Evolutionary conservation across 2,888 invertebrate genomes (phyloP).

Genomic region (Campoletis raptor): DNA sequence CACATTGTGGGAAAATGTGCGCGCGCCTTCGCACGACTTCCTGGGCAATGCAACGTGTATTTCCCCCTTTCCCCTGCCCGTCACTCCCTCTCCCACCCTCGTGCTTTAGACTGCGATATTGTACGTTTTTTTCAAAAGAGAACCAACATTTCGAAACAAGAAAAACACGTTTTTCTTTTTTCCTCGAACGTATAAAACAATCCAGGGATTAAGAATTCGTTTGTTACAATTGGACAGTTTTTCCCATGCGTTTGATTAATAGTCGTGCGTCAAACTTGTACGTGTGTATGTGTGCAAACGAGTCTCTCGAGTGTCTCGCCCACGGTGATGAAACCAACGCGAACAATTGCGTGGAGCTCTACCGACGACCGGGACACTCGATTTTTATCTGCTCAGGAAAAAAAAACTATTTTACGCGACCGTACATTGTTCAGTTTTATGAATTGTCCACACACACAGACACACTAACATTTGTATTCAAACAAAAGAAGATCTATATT

Average conservation of each 20-base stretch:
- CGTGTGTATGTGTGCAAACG: not conserved
- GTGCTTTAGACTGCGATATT: not conserved
- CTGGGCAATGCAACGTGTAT: not conserved
- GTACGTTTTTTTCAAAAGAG: not conserved
- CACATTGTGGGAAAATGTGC: not conserved
- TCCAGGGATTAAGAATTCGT: conserved; percentile 34
- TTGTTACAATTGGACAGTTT: conserved; percentile 26
- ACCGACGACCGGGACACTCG: not conserved
- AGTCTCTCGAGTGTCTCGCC: conserved; percentile 41
- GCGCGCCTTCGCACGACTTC: not conserved
- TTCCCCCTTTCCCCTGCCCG: not conserved
- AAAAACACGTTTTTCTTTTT: conserved; percentile 16
- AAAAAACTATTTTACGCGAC: conserved; percentile 6
- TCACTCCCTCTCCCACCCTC: not conserved
- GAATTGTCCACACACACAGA: not conserved
- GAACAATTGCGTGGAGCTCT: conserved; percentile 26
- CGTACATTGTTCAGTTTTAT: conserved; percentile 35
- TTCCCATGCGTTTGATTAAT: conserved; percentile 40
- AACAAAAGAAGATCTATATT: conserved; percentile 26
- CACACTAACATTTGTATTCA: not conserved
- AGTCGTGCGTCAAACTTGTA: conserved; percentile 9
- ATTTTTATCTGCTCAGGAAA: conserved; percentile 18
- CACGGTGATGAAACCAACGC: conserved; percentile 28
- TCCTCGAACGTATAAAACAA: conserved; percentile 6
- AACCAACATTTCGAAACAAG: not conserved